phyloP scores from a whole-genome alignment of 2,113 vertebrate species.

The Pterocles burchelli region DNA sequence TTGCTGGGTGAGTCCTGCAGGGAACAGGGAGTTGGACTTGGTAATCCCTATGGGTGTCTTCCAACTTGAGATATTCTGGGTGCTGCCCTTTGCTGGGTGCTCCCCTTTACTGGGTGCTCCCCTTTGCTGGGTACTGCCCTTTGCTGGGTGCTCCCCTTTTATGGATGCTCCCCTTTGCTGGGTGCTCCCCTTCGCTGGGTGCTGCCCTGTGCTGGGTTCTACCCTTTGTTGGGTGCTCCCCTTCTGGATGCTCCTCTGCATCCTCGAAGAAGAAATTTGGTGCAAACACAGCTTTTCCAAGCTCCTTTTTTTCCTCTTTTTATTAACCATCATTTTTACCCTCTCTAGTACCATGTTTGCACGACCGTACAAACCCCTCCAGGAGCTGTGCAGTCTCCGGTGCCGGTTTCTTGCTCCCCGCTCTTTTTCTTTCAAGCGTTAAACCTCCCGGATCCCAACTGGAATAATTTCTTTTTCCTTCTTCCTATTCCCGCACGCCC shows the following conservation, averaged over 20 bases:
- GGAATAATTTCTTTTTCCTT: not conserved
- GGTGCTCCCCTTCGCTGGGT: not conserved
- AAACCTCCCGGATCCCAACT: fast-evolving
- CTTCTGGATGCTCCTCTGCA: not conserved
- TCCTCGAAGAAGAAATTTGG: fast-evolving
- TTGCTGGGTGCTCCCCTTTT: too few species aligned
- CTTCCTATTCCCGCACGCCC: fast-evolving
- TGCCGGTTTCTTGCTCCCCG: not conserved
- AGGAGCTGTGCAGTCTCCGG: fast-evolving
- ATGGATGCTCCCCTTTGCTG: not conserved
- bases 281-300: not conserved
- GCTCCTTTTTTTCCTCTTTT: not conserved
- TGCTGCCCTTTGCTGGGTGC: too few species aligned
- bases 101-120: not conserved
- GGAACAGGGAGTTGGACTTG: too few species aligned
- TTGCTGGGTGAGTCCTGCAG: too few species aligned
- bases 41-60: too few species aligned
- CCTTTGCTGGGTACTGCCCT: not conserved
- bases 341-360: not conserved
- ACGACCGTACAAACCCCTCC: fast-evolving
- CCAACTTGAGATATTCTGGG: too few species aligned
- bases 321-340: fast-evolving
- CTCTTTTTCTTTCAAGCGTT: not conserved
- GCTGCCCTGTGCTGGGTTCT: not conserved
- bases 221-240: not conserved